Conservation (phyloP, 2,797 vertebrate genomes). For the Hydrocynus forskahlii region DNA sequence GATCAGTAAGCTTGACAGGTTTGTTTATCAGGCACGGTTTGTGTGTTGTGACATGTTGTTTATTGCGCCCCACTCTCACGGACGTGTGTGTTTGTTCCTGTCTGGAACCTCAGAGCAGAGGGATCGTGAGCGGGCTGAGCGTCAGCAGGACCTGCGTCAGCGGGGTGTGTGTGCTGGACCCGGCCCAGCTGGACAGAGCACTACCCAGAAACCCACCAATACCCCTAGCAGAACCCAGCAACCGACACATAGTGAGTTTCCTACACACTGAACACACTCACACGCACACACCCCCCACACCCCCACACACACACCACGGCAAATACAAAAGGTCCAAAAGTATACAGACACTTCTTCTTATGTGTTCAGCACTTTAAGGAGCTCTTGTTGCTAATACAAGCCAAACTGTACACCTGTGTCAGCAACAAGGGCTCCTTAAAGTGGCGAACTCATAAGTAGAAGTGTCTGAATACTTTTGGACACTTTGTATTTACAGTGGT, state of each 20-base stretch:
- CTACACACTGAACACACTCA: background rate
- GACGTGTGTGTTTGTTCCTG: background rate
- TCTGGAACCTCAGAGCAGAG: constrained; percentile 81
- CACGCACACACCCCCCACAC: too few relatives aligned
- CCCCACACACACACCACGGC: background rate
- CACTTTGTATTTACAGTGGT: too few relatives aligned
- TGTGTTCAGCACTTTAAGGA: too few relatives aligned
- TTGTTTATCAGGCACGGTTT: background rate
- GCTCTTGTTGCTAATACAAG: too few relatives aligned
- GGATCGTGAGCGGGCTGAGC: constrained; percentile 84
- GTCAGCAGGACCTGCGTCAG: constrained; percentile 85
- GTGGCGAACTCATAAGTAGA: too few relatives aligned
- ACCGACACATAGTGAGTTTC: constrained; percentile 68
- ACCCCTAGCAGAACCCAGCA: constrained; percentile 65
- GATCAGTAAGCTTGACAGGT: background rate
- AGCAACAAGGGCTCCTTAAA: too few relatives aligned
- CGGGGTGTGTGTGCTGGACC: constrained; percentile 76
- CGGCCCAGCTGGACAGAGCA: constrained; percentile 51
- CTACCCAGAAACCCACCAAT: constrained; percentile 55
- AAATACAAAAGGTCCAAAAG: background rate
- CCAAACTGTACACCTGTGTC: too few relatives aligned
- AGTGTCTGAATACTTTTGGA: too few relatives aligned
- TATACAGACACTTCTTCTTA: too few relatives aligned
- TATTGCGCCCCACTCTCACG: background rate
- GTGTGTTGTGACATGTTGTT: constrained; percentile 2